Evolutionary conservation across 53 echinoderm and acorn worm genomes (phyloP).

Genomic region (Crossaster papposus): DNA sequence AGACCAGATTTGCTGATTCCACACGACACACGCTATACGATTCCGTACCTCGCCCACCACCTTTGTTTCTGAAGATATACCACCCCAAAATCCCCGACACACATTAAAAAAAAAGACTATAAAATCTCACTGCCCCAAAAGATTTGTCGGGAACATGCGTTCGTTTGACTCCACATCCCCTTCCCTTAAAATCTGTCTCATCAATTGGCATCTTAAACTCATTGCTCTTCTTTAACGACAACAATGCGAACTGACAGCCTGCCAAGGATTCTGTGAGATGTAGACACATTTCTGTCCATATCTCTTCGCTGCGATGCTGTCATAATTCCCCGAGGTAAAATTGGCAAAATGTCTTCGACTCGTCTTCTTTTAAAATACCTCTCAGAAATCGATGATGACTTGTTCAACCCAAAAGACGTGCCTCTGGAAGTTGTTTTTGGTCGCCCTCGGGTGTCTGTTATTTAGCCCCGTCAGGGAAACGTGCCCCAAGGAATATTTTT

Average conservation of each 20-base stretch:
- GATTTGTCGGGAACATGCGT: too few species aligned
- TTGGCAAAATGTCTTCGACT: constrained; percentile 7
- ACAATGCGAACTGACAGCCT: not conserved
- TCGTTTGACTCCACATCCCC: too few species aligned
- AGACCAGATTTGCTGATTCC: too few species aligned
- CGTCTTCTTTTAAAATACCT: not conserved
- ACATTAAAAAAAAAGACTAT: too few species aligned
- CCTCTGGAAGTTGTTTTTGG: not conserved
- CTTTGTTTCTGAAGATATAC: too few species aligned
- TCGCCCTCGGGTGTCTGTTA: not conserved
- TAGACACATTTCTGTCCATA: constrained; percentile 15
- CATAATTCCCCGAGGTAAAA: not conserved
- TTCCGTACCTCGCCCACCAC: too few species aligned
- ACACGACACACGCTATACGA: too few species aligned
- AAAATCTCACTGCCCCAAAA: too few species aligned
- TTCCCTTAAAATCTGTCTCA: too few species aligned
- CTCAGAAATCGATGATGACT: constrained; percentile 45
- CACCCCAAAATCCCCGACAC: too few species aligned
- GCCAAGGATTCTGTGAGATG: not conserved
- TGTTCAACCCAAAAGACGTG: not conserved
- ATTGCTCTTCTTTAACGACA: not conserved
- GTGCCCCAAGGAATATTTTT: not conserved
- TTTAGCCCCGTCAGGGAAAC: not conserved
- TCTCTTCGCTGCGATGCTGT: not conserved
- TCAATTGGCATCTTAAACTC: not conserved